phyloP scores from a whole-genome alignment of 2,888 invertebrate genomes.

The Drosophila eohydei region DNA sequence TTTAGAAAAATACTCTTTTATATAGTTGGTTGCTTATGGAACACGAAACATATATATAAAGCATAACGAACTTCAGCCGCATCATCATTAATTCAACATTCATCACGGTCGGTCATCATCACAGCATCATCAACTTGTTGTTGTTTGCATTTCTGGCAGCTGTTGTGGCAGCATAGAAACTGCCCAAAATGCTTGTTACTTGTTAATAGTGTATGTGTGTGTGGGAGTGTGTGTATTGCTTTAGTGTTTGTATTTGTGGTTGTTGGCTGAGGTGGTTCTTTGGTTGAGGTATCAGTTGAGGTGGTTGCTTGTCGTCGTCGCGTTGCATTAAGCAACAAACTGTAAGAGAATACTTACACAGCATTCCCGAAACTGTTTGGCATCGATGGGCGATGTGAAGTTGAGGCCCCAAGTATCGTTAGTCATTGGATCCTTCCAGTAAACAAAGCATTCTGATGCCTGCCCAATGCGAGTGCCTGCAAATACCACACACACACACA shows the following conservation, averaged over 20 bases:
- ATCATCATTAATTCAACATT: constrained; percentile 38
- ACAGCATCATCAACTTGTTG: constrained; percentile 45
- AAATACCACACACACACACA: constrained; percentile 12
- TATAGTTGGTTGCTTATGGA: neutral
- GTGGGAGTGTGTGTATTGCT: constrained; percentile 27
- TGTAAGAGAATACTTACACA: constrained; percentile 92
- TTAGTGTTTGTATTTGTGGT: constrained; percentile 51
- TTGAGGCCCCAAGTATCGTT: constrained; percentile 99
- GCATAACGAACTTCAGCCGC: constrained; percentile 17
- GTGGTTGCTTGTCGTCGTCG: constrained; percentile 61
- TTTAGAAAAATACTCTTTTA: constrained; percentile 3
- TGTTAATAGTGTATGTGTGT: constrained; percentile 24
- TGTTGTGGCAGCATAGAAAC: constrained; percentile 26
- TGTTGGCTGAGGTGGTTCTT: constrained; percentile 68
- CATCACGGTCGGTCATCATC: constrained; percentile 57
- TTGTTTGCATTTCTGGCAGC: constrained; percentile 34
- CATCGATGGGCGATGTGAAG: constrained; percentile 98
- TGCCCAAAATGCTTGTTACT: constrained; percentile 34
- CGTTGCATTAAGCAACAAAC: constrained; percentile 58
- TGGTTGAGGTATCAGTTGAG: constrained; percentile 74
- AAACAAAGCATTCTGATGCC: constrained; percentile 99
- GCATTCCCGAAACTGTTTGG: constrained; percentile 98
- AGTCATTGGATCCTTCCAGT: constrained; percentile 99
- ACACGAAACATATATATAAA: neutral
- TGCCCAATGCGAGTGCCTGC: constrained; percentile 98